Evolutionary conservation across 2,888 invertebrate genomes (phyloP), one percentile per base, ranked within the genome.

Genomic region (Meganola albula): DNA sequence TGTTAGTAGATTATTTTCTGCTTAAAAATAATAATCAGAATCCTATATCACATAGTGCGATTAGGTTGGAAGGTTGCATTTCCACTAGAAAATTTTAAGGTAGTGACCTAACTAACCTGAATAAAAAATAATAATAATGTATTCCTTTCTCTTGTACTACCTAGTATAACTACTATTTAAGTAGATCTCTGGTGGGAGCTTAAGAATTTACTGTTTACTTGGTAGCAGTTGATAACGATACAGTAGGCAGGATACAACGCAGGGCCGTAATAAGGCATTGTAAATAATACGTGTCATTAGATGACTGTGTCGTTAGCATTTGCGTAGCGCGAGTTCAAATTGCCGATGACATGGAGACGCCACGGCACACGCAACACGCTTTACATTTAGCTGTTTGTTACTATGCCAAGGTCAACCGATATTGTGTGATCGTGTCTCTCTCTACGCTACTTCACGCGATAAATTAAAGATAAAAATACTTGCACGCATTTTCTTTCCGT

Each of bases 391-490:
- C 44, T 46, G 48, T 45, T 52, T 48, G 61, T 61, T 61, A 71
- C 65, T 70, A 69, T 68, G 72, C 73, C 76, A 77, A 77, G 77
- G 77, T 68, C 75, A 56, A 40, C 40, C 53, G 51, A 57, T 60
- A 60, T 73, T 72, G 61, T 65, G 62, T 58, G 68, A 66, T 67
- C 64, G 58, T 65, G 56, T 58, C 54, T 60, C 58, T 58, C 54
- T 60, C 58, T 57, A n/a, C 20, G 20, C 58, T 57, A 54, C 59
- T 59, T 58, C 52, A 55, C 52, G 51, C 58, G 61, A 69, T 69
- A 69, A 61, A 62, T 62, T 59, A 55, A 50, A 55, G 50, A 58
- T 58, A 58, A 53, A 58, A 62, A 61, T 58, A 48, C 34, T 37
- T 34, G n/a, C 32, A 23, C 16, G 22, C 13, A 39, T 45, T 48